Evolutionary conservation across 2,797 vertebrate genomes (phyloP).

Genomic region (Enteromius paludinosus): DNA sequence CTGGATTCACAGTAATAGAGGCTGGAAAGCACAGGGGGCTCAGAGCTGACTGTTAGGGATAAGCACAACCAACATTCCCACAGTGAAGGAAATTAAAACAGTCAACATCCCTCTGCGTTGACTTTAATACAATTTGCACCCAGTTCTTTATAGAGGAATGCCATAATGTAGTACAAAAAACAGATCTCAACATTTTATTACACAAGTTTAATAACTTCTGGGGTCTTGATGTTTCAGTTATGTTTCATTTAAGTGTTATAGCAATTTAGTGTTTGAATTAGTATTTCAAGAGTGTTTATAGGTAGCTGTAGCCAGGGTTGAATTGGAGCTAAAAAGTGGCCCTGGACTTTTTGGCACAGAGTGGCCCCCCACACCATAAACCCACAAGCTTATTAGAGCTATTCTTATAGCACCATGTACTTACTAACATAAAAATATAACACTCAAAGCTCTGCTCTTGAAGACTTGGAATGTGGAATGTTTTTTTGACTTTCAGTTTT

Average conservation of each 20-base stretch:
- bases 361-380: too few species aligned
- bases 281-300: not conserved
- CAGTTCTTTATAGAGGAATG: not conserved
- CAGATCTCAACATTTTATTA: not conserved
- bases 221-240: not conserved
- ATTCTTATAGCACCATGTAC: too few species aligned
- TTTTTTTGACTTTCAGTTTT: too few species aligned
- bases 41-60: slow-evolving; percentile 21
- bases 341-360: too few species aligned
- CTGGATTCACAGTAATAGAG: slow-evolving; percentile 19
- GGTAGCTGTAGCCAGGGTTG: not conserved
- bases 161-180: not conserved
- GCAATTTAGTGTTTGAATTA: not conserved
- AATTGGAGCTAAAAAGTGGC: too few species aligned
- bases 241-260: not conserved
- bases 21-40: slow-evolving; percentile 2
- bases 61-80: slow-evolving; percentile 28
- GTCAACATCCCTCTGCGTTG: slow-evolving; percentile 35
- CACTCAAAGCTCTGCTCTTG: too few species aligned
- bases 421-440: too few species aligned
- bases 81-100: slow-evolving; percentile 35
- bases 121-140: slow-evolving; percentile 20
- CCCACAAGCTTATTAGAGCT: too few species aligned
- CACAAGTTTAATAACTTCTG: not conserved
- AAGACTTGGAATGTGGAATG: too few species aligned